Evolutionary conservation across 2,797 vertebrate species (phyloP).

Genomic region (Thalassophryne amazonica): DNA sequence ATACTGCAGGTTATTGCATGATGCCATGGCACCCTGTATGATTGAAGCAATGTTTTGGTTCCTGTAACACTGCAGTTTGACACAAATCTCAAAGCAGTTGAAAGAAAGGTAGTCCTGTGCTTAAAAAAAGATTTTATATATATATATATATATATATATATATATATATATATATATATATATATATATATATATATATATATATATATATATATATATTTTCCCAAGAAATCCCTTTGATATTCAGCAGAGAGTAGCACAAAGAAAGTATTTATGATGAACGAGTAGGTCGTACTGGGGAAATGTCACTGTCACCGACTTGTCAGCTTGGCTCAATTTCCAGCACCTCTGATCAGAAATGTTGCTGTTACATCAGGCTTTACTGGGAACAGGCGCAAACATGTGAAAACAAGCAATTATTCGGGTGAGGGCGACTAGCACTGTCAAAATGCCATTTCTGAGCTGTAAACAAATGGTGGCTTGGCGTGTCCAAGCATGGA

Average conservation of each 20-base stretch:
- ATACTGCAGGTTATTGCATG: neutral
- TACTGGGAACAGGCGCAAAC: conserved; percentile 50
- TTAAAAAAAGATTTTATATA: conserved; percentile 1
- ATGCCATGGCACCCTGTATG: neutral
- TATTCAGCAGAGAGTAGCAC: conserved; percentile 13
- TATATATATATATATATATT: no score
- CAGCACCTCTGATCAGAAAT: conserved; percentile 47
- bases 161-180: no score
- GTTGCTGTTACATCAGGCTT: conserved; percentile 54
- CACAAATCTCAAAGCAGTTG: neutral
- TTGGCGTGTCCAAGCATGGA: conserved; percentile 48
- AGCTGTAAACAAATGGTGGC: conserved; percentile 66
- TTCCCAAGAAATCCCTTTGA: conserved; percentile 23
- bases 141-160: no score
- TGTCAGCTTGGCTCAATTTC: conserved; percentile 26
- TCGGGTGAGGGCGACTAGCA: conserved; percentile 47
- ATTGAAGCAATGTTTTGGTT: conserved; percentile 6
- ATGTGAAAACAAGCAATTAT: conserved; percentile 73
- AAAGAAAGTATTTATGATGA: conserved; percentile 41
- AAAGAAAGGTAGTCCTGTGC: neutral
- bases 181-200: no score
- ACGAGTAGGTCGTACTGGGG: conserved; percentile 11
- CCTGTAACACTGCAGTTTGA: conserved; percentile 14
- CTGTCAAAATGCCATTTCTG: conserved; percentile 56
- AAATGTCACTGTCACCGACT: conserved; percentile 4